A percentile compares a stretch with the other conserved stretches of the same genome.
Conservation (phyloP, 2,888 invertebrate genomes). For the Oligia latruncula region DNA sequence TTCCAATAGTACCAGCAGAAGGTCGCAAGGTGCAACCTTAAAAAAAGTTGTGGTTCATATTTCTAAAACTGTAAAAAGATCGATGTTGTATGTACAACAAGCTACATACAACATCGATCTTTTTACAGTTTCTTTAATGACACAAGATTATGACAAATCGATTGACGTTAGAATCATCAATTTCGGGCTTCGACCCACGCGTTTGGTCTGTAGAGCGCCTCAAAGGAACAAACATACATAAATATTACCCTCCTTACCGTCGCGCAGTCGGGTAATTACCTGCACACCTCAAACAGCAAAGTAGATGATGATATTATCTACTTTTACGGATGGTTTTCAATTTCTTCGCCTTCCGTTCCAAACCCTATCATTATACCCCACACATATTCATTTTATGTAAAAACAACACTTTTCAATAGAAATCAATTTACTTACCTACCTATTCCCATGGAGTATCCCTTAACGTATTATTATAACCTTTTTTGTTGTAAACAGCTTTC, state of each 20-base stretch:
- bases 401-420: constrained; percentile 51
- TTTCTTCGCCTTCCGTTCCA: constrained; percentile 21
- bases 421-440: constrained; percentile 34
- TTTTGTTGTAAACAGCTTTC: constrained; percentile 55
- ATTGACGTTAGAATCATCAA: not conserved
- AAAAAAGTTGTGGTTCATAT: too few species aligned
- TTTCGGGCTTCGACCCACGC: not conserved
- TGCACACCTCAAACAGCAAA: not conserved
- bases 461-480: constrained; percentile 53
- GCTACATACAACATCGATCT: too few species aligned
- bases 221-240: not conserved
- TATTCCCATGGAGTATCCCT: constrained; percentile 45
- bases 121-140: not conserved
- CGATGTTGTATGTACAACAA: too few species aligned
- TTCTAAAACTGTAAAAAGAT: too few species aligned
- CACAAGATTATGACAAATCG: not conserved
- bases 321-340: constrained; percentile 23
- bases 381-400: constrained; percentile 20
- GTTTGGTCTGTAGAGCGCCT: not conserved
- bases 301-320: constrained; percentile 14
- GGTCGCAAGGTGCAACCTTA: too few species aligned
- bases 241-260: not conserved
- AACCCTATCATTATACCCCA: constrained; percentile 30
- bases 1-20: too few species aligned
- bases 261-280: not conserved